phyloP scores from a whole-genome alignment of 2,888 invertebrate genomes.

The Balanococcus diminutus region DNA sequence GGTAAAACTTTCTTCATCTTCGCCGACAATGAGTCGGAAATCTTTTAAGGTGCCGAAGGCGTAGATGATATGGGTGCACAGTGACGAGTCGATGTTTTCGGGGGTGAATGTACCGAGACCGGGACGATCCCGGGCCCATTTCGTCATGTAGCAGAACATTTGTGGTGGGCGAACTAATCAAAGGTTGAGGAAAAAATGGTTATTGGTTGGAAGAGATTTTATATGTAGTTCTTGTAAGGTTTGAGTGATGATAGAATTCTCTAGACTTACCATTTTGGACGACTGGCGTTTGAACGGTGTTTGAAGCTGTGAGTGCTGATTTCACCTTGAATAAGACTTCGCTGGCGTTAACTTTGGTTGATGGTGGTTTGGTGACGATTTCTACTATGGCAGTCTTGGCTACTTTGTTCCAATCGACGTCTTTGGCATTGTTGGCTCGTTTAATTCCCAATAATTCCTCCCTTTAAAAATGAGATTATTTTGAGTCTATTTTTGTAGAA shows the following conservation, averaged over 20 bases:
- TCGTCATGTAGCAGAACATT: conserved; percentile 93
- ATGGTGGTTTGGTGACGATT: conserved; percentile 64
- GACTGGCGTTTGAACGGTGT: conserved; percentile 63
- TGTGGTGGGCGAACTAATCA: conserved; percentile 78
- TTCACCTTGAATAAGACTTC: conserved; percentile 73
- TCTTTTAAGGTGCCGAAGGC: conserved; percentile 92
- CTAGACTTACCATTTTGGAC: conserved; percentile 71
- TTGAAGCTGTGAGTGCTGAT: conserved; percentile 65
- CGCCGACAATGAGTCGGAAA: conserved; percentile 78
- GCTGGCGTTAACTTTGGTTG: conserved; percentile 77
- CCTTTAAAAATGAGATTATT: conserved; percentile 62
- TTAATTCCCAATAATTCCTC: conserved; percentile 86
- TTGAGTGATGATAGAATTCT: neutral
- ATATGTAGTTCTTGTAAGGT: no score
- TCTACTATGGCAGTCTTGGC: conserved; percentile 69
- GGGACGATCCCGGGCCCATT: conserved; percentile 92
- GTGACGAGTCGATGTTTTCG: conserved; percentile 82
- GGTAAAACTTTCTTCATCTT: conserved; percentile 79
- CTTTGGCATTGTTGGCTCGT: conserved; percentile 80
- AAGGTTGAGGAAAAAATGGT: neutral
- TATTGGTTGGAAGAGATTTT: neutral
- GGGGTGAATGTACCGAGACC: conserved; percentile 87
- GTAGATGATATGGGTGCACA: conserved; percentile 94
- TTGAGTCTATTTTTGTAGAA: no score
- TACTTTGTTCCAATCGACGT: conserved; percentile 83